These are phyloP conservation scores for Lasiurus cinereus DNA, from an alignment of 2,113 vertebrate genomes.

Conservation along the genomic window DNA sequence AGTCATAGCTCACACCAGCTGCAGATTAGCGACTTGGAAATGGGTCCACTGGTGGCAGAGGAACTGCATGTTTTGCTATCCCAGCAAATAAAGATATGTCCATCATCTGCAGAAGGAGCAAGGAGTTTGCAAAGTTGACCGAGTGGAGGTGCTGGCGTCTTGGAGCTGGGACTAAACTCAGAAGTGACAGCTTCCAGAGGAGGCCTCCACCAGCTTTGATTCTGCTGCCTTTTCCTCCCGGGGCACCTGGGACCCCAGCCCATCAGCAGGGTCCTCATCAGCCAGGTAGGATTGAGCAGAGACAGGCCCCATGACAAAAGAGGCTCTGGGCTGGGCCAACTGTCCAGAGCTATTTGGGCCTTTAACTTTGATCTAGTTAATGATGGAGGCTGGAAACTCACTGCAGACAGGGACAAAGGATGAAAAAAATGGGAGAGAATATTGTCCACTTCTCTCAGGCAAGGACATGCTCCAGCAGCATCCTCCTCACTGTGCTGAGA, in stretches of 20 bases:
- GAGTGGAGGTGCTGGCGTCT: not conserved
- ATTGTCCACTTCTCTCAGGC: not conserved
- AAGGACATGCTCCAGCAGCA: not conserved
- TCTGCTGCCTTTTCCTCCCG: accelerated
- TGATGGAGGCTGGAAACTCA: not conserved
- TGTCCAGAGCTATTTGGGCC: not conserved
- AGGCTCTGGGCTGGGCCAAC: not conserved
- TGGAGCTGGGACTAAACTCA: not conserved
- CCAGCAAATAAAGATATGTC: not conserved
- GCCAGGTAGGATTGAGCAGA: accelerated
- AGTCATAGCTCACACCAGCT: accelerated
- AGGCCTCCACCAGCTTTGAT: not conserved
- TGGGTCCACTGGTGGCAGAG: not conserved
- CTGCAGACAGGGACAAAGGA: not conserved
- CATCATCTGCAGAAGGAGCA: not conserved
- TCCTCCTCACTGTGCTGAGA: not conserved
- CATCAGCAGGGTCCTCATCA: not conserved
- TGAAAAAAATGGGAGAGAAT: not conserved
- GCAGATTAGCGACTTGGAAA: not conserved
- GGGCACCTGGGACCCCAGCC: accelerated
- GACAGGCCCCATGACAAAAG: not conserved
- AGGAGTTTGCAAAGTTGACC: not conserved
- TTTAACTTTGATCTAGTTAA: not conserved
- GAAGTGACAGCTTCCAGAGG: not conserved
- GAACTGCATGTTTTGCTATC: not conserved